These are phyloP conservation scores for Saimiri boliviensis DNA, from an alignment of 2,113 vertebrate genomes.

Conservation along the genomic window DNA sequence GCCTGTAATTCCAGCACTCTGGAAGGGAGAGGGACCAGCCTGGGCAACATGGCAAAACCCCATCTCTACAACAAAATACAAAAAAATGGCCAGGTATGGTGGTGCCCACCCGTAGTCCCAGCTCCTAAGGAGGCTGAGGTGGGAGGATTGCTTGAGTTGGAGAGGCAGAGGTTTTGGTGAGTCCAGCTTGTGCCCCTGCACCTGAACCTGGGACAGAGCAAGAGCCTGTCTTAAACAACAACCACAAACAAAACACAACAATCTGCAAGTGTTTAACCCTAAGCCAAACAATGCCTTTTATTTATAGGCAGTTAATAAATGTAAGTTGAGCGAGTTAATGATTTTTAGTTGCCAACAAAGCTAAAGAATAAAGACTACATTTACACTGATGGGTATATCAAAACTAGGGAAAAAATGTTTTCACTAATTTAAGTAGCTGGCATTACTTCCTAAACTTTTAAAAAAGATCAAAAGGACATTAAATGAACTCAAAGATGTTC, in stretches of 20 bases:
- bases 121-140: too few relatives aligned
- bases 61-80: too few relatives aligned
- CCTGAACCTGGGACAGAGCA: too few relatives aligned
- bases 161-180: too few relatives aligned
- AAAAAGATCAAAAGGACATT: background rate
- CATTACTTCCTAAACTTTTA: slow-evolving; percentile 22
- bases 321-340: background rate
- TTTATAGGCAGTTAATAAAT: background rate
- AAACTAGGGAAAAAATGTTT: background rate
- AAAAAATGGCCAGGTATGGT: too few relatives aligned
- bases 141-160: too few relatives aligned
- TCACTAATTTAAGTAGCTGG: background rate
- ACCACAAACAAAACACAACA: background rate
- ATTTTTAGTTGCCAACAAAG: slow-evolving; percentile 45
- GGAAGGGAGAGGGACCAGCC: too few relatives aligned
- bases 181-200: too few relatives aligned
- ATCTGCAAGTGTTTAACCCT: background rate
- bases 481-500: background rate
- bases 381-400: background rate
- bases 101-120: too few relatives aligned
- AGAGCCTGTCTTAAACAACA: too few relatives aligned
- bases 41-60: too few relatives aligned
- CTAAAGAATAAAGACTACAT: slow-evolving; percentile 18
- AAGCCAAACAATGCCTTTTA: background rate
- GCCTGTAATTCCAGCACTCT: too few relatives aligned